Conservation (phyloP, 2,113 vertebrate species). For the Echinops telfairi region DNA sequence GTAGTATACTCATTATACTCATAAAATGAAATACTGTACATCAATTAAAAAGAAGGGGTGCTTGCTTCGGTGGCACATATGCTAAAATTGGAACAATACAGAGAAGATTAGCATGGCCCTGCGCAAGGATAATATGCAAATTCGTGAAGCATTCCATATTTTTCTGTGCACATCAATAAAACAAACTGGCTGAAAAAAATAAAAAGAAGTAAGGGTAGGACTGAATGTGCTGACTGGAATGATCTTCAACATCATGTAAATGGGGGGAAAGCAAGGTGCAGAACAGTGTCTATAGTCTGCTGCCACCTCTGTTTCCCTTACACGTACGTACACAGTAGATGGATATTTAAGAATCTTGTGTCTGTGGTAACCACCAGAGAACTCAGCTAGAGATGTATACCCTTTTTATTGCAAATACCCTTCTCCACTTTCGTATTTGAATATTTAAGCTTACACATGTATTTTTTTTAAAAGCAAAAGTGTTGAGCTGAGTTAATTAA, state of each 20-base stretch:
- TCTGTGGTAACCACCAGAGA: not conserved
- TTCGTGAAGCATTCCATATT: no score
- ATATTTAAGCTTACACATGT: not conserved
- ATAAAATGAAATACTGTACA: not conserved
- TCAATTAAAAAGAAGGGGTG: not conserved
- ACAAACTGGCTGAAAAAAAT: no score
- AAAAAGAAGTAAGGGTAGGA: not conserved
- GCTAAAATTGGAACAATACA: no score
- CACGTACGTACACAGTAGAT: not conserved
- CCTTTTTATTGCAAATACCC: not conserved
- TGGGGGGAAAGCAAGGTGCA: not conserved
- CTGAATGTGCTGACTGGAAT: not conserved
- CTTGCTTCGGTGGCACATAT: no score
- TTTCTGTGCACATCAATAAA: no score
- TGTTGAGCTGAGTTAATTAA: conserved; percentile 4
- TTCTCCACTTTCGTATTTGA: not conserved
- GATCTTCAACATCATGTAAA: not conserved
- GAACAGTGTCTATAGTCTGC: not conserved
- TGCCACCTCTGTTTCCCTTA: not conserved
- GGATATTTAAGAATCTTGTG: not conserved
- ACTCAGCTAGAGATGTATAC: not conserved
- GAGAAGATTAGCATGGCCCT: no score
- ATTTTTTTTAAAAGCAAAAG: conserved; percentile 35
- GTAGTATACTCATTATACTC: not conserved
- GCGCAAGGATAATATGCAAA: no score